Conservation (phyloP, 2,888 invertebrate species). For the Muscina levida region DNA sequence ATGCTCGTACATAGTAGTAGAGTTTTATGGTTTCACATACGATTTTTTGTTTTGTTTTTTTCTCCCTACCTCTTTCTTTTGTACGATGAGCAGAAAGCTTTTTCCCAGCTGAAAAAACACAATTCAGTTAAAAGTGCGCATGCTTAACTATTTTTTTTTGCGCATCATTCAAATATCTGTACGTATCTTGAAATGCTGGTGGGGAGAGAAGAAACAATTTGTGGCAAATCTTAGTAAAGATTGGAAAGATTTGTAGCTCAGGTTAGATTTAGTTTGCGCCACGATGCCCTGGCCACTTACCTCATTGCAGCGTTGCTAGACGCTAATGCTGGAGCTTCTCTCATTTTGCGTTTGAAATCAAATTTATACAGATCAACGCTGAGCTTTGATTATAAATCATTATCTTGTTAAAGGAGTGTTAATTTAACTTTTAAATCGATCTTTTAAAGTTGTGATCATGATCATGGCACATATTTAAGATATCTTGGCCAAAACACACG, state of each 20-base stretch:
- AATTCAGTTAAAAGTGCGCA: not conserved
- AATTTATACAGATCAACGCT: not conserved
- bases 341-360: too few relatives aligned
- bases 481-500: too few relatives aligned
- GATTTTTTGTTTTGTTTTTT: not conserved
- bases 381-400: conserved; percentile 45
- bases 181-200: too few relatives aligned
- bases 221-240: not conserved
- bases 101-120: too few relatives aligned
- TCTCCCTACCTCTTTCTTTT: not conserved
- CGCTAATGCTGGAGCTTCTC: too few relatives aligned
- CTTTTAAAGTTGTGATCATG: not conserved
- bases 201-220: too few relatives aligned
- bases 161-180: too few relatives aligned
- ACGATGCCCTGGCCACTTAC: not conserved
- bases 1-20: too few relatives aligned
- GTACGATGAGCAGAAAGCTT: too few relatives aligned
- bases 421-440: conserved; percentile 13
- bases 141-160: not conserved
- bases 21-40: too few relatives aligned
- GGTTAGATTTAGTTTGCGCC: not conserved
- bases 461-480: not conserved
- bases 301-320: not conserved
- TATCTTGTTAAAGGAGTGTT: conserved; percentile 52
- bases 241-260: conserved; percentile 3